Base-by-base conservation (phyloP, 2,113 vertebrate species). In the Sinocyclocheilus rhinocerous region DNA sequence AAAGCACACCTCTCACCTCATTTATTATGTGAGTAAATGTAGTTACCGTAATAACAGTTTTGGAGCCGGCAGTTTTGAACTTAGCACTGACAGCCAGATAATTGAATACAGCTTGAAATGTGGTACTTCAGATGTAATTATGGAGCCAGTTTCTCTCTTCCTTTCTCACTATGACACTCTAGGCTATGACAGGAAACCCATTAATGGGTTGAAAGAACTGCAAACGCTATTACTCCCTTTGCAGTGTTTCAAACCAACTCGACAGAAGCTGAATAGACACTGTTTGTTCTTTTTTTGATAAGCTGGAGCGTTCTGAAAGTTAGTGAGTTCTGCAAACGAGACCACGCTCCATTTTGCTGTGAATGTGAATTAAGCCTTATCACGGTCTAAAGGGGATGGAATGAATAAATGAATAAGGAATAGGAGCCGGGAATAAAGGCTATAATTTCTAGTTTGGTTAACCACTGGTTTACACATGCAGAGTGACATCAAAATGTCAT, bases 41-140 rank as follows among this genome's bases (percentile, higher is more conserved):
- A 57, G 77, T 81, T 84, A 81, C 55, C 36, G 15, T 76, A 84
- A 86, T 86, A 88, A 78, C 88, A 61, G 69, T 89, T 85, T 67
- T 26, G 76, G 69, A 82, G 42, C 29, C 6, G 48, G 45, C 79
- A 70, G 69, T 81, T 85, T 59, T 85, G 70, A 61, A 81, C 69
- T 59, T 81, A 61, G 45, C 76, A 48, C 77, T 87, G 83, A 82
- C 85, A 84, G 75, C 83, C 78, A 83, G 73, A 81, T 85, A 87
- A 87, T 83, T 87, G 83, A 85, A 89, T 87, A 84, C 6, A 48
- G 42, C 65, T 87, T 87, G 83, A 89, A 85, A 87, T 78, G 85
- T 85, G 88, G 85, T 63, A 87, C 88, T 87, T 83, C 83, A 87
- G 82, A 84, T 77, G 36, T 87, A 87, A 89, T 87, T 85, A 85